Conservation (phyloP, 2,113 vertebrate species). For the Macquaria ambigua region DNA sequence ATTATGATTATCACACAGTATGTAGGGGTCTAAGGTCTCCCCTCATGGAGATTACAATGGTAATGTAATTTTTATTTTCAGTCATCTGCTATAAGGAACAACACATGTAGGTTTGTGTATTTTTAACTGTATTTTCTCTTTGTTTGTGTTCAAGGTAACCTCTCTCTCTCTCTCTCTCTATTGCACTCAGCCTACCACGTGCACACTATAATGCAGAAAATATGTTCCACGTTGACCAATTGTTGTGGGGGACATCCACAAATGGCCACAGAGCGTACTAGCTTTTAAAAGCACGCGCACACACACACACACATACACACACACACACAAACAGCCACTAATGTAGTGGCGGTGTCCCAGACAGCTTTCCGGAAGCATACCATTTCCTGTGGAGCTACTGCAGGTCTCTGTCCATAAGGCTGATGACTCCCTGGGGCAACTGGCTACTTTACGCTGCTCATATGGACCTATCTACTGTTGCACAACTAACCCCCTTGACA, state of each 20-base stretch:
- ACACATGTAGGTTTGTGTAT: not conserved
- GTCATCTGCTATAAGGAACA: not conserved
- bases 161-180: constrained; percentile 22
- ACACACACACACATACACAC: constrained; percentile 40
- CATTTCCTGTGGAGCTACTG: constrained; percentile 74
- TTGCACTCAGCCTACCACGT: not conserved
- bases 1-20: not conserved
- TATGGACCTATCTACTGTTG: constrained; percentile 51
- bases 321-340: constrained; percentile 51
- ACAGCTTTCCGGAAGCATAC: constrained; percentile 71
- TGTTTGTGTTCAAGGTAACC: constrained; percentile 1
- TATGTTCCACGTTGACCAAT: constrained; percentile 7
- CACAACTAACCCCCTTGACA: not conserved
- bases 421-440: constrained; percentile 72
- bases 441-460: constrained; percentile 59
- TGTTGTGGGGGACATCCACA: constrained; percentile 28
- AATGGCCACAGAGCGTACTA: constrained; percentile 29
- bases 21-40: not conserved
- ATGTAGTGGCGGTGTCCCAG: constrained; percentile 60
- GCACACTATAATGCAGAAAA: constrained; percentile 24
- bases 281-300: constrained; percentile 55
- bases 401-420: constrained; percentile 77
- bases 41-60: not conserved
- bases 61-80: not conserved
- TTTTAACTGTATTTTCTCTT: not conserved